Conservation (phyloP, 2,113 vertebrate genomes). For the Tragelaphus buxtoni region DNA sequence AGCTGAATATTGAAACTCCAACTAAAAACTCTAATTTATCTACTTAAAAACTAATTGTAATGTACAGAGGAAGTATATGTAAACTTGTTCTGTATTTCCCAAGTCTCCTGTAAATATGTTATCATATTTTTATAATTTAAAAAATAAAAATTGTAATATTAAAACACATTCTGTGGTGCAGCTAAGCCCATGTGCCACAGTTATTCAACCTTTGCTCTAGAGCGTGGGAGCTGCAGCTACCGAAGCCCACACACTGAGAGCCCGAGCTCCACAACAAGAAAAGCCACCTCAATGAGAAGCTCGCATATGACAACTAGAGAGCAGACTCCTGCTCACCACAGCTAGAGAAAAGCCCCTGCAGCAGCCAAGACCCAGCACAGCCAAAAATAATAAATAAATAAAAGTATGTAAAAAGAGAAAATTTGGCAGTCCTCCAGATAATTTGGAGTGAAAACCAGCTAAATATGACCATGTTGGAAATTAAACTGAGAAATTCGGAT, state of each 20-base stretch:
- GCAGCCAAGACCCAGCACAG: not conserved
- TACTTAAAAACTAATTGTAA: not conserved
- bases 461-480: not conserved
- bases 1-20: not conserved
- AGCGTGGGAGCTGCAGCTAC: not conserved
- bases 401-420: not conserved
- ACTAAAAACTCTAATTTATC: not conserved
- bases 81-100: not conserved
- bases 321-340: not conserved
- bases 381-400: not conserved
- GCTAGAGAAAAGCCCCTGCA: not conserved
- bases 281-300: not conserved
- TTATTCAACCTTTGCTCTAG: not conserved
- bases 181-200: not conserved
- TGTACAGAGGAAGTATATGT: not conserved
- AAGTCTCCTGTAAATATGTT: not conserved
- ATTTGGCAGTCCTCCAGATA: not conserved
- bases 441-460: not conserved
- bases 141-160: not conserved
- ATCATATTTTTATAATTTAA: not conserved
- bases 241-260: not conserved
- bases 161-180: not conserved
- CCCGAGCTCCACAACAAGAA: not conserved
- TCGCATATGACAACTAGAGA: rapidly evolving
- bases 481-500: not conserved